A percentile compares a stretch with the other conserved stretches of the same genome.
phyloP scores from a whole-genome alignment of 2,888 invertebrate species.

The Brenthis hecate region DNA sequence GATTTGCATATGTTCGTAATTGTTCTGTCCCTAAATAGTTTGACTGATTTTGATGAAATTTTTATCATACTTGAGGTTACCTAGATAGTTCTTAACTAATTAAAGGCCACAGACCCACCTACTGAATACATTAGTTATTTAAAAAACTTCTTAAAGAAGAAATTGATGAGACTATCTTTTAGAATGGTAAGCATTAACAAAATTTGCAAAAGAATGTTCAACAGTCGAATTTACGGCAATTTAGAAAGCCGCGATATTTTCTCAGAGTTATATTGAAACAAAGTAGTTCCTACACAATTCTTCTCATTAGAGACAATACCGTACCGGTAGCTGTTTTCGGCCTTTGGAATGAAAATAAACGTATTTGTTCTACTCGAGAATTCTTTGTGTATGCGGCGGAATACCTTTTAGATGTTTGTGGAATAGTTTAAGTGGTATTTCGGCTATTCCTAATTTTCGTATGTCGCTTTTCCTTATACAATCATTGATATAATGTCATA shows the following conservation, averaged over 20 bases:
- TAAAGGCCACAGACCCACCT: too few relatives aligned
- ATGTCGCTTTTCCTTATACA: constrained; percentile 6
- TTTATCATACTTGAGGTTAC: too few relatives aligned
- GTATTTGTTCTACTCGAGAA: constrained; percentile 23
- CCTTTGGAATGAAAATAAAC: constrained; percentile 18
- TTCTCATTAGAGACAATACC: constrained; percentile 15
- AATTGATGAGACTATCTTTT: neutral
- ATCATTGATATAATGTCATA: neutral
- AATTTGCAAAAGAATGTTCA: neutral
- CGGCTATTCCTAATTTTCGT: neutral
- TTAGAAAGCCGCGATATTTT: neutral
- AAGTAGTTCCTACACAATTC: constrained; percentile 8
- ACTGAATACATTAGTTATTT: too few relatives aligned
- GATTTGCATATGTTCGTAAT: neutral
- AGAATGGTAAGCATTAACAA: neutral
- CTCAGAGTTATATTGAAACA: constrained; percentile 3
- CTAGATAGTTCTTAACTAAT: too few relatives aligned
- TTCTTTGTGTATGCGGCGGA: constrained; percentile 19
- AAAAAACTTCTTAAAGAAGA: too few relatives aligned
- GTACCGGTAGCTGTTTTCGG: constrained; percentile 13
- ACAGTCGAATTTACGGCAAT: neutral
- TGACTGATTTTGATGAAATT: too few relatives aligned
- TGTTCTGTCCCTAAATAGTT: too few relatives aligned
- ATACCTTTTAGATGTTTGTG: constrained; percentile 26
- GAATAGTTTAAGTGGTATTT: constrained; percentile 21